phyloP scores from a whole-genome alignment of 1,140 invertebrate genomes.

The Myzus persicae region DNA sequence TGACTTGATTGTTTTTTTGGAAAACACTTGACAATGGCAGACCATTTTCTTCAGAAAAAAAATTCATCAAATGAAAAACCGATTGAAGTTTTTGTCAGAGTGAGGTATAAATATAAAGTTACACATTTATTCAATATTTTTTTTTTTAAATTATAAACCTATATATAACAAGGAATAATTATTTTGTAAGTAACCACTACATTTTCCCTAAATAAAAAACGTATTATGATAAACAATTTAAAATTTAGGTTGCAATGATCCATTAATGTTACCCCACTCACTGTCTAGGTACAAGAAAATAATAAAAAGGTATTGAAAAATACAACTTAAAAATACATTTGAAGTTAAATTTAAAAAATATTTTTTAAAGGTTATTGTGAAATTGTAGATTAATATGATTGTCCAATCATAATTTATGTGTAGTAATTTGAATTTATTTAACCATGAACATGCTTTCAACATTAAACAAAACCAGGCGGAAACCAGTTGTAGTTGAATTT shows the following conservation, averaged over 20 bases:
- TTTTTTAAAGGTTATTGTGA: too few species aligned
- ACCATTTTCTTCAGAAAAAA: constrained; percentile 46
- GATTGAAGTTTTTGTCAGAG: constrained; percentile 61
- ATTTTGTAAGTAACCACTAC: too few species aligned
- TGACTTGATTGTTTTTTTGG: neutral
- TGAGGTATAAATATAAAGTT: constrained; percentile 59
- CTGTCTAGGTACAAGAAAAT: neutral
- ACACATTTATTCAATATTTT: neutral
- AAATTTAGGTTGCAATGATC: neutral
- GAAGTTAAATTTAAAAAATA: neutral
- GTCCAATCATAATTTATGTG: neutral
- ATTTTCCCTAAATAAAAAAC: too few species aligned
- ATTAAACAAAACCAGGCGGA: neutral
- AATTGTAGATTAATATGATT: neutral
- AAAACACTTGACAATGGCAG: neutral
- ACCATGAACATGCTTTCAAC: neutral
- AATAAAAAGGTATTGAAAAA: neutral
- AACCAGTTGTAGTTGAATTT: too few species aligned
- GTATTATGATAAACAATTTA: too few species aligned
- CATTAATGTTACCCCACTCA: neutral
- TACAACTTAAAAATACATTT: too few species aligned
- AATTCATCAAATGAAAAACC: constrained; percentile 57
- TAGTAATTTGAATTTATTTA: neutral
- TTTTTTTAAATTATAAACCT: neutral
- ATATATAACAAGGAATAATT: too few species aligned